phyloP scores from a whole-genome alignment of 1,140 invertebrate species.

The Heliothis subflexa region DNA sequence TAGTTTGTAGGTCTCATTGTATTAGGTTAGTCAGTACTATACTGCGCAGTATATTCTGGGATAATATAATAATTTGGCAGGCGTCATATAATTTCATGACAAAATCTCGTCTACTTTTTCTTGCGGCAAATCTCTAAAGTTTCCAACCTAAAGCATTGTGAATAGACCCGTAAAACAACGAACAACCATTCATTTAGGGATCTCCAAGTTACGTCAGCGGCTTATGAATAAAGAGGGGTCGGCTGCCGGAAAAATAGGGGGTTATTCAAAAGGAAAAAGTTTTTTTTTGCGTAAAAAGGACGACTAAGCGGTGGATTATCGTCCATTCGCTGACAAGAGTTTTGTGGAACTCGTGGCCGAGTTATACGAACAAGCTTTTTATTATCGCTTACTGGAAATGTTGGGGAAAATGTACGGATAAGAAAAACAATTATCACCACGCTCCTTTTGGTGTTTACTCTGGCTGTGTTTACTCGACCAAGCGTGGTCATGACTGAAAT shows the following conservation, averaged over 20 bases:
- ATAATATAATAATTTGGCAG: constrained; percentile 54
- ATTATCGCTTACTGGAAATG: constrained; percentile 62
- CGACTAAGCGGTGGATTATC: constrained; percentile 76
- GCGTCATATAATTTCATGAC: constrained; percentile 60
- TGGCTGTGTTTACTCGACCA: constrained; percentile 29
- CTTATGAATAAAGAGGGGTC: constrained; percentile 83
- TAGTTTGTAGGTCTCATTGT: constrained; percentile 4
- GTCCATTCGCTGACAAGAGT: constrained; percentile 74
- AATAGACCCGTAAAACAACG: constrained; percentile 85
- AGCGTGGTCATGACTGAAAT: constrained; percentile 50
- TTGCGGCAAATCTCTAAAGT: constrained; percentile 76
- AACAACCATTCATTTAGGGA: constrained; percentile 84
- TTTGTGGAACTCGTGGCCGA: constrained; percentile 68
- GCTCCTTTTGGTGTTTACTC: constrained; percentile 45
- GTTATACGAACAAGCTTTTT: constrained; percentile 66
- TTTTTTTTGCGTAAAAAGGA: constrained; percentile 75
- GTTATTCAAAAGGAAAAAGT: constrained; percentile 78
- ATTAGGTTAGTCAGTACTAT: not conserved
- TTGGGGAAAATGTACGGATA: constrained; percentile 53
- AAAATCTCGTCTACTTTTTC: constrained; percentile 68
- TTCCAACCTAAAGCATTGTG: constrained; percentile 79
- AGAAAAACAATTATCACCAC: constrained; percentile 56
- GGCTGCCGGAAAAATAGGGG: constrained; percentile 75
- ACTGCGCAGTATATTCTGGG: constrained; percentile 34
- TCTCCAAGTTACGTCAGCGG: constrained; percentile 80